Base-by-base conservation (phyloP, 1,140 invertebrate species). In the Trichoplusia ni region DNA sequence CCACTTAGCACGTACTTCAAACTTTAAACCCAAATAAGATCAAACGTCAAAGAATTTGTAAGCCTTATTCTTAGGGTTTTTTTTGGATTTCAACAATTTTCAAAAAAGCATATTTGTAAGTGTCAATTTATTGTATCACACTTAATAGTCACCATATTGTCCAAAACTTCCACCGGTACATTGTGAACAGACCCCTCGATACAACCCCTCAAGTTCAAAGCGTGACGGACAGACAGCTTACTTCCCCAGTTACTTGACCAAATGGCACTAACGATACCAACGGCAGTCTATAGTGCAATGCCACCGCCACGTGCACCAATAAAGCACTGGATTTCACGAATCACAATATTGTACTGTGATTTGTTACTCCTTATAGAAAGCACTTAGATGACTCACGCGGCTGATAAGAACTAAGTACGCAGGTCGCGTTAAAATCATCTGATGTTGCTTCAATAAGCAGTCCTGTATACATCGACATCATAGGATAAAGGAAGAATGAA, bases 381-480 rank as follows among this genome's bases (percentile, higher is more conserved):
- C 46, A 49, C 46, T 49, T 49, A 49, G 8, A 9, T 49, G 46
- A 49, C 14, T 49, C 46, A 49, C 29, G n/a, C 40, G 18, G 13
- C 46, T 49, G 46, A 49, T 25, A 49, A 29, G 46, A 25, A 14
- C 46, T 16, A 29, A 4, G 11, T 31, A 13, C n/a, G n/a, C 46
- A 31, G 46, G 46, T 49, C 27, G 18, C 29, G 29, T 49, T 18
- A 11, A 49, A 49, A 7, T 49, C 29, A 49, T 49, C 29, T 7
- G 13, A 49, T 18, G 9, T 16, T 14, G 25, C 4, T 25, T 25
- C 25, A 47, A 27, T 47, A 47, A 47, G 23, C 23, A 16, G 16
- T 14, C n/a, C 8, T 47, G 13, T 18, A 6, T 49, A 23, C 7
- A 18, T 7, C n/a, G n/a, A n/a, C n/a, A n/a, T n/a, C n/a, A n/a